Conservation (phyloP, 2,888 invertebrate genomes). For the Tanytarsus gracilentus region DNA sequence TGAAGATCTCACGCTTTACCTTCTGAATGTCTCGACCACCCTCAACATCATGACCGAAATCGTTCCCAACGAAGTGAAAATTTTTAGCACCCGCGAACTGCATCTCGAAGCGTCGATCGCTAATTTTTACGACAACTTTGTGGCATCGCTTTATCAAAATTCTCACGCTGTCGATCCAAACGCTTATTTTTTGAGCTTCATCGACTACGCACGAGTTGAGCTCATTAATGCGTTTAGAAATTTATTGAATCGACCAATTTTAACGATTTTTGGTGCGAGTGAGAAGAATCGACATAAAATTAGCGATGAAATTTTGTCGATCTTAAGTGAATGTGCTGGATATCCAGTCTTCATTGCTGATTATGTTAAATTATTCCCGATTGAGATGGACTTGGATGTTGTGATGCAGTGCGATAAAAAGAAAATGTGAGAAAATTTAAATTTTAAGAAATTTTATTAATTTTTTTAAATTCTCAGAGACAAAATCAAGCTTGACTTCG, state of each 20-base stretch:
- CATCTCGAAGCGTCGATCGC: conserved; percentile 55
- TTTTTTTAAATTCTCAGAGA: conserved; percentile 30
- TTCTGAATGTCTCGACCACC: conserved; percentile 61
- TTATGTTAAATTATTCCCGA: conserved; percentile 57
- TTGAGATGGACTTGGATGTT: conserved; percentile 57
- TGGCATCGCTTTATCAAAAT: conserved; percentile 60
- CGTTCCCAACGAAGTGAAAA: conserved; percentile 48
- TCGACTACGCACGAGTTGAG: conserved; percentile 43
- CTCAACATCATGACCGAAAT: conserved; percentile 59
- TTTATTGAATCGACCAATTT: conserved; percentile 41
- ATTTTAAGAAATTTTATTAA: not conserved
- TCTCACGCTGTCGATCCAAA: conserved; percentile 42
- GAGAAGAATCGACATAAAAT: conserved; percentile 35
- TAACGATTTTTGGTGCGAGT: conserved; percentile 36
- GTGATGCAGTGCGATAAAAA: conserved; percentile 53
- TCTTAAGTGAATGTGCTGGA: conserved; percentile 46
- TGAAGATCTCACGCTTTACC: conserved; percentile 58
- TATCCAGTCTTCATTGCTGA: conserved; percentile 56
- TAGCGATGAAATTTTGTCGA: conserved; percentile 43
- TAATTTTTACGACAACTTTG: conserved; percentile 64
- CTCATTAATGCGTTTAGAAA: conserved; percentile 43
- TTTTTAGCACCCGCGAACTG: conserved; percentile 47
- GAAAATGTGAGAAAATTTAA: conserved; percentile 50
- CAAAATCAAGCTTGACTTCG: conserved; percentile 35
- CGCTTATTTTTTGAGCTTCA: conserved; percentile 37